Conservation (phyloP, 23 tunicate genomes). For the Aplidium turbinatum region DNA sequence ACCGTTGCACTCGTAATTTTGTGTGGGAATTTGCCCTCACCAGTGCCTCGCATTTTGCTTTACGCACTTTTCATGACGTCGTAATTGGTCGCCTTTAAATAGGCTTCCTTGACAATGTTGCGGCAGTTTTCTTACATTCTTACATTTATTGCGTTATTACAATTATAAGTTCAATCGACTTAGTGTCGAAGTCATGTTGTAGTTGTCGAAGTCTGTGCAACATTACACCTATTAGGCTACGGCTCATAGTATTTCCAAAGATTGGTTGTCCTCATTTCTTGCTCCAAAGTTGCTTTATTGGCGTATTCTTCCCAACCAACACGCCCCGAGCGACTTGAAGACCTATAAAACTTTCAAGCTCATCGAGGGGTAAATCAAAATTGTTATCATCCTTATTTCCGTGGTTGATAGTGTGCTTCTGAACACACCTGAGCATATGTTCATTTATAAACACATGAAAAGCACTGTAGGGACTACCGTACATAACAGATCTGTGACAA, state of each 20-base stretch:
- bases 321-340: constrained; percentile 17
- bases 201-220: no score
- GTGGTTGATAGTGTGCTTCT: constrained; percentile 32
- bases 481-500: neutral
- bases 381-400: constrained; percentile 18
- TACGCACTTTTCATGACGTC: no score
- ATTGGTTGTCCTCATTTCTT: constrained; percentile 26
- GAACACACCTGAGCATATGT: constrained; percentile 18
- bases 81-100: no score
- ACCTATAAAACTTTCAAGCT: constrained; percentile 31
- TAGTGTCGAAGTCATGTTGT: no score
- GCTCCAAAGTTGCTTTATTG: constrained; percentile 37
- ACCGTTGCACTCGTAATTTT: no score
- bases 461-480: constrained; percentile 17
- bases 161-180: no score
- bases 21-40: no score
- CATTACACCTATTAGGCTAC: no score
- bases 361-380: constrained; percentile 18
- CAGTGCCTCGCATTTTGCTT: no score
- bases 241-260: constrained; percentile 31
- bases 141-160: no score
- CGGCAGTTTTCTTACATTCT: no score
- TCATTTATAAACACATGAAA: constrained; percentile 1
- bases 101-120: no score
- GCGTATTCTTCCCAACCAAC: constrained; percentile 18